Conservation (phyloP, 1,140 invertebrate genomes). For the Drosophila saltans region DNA sequence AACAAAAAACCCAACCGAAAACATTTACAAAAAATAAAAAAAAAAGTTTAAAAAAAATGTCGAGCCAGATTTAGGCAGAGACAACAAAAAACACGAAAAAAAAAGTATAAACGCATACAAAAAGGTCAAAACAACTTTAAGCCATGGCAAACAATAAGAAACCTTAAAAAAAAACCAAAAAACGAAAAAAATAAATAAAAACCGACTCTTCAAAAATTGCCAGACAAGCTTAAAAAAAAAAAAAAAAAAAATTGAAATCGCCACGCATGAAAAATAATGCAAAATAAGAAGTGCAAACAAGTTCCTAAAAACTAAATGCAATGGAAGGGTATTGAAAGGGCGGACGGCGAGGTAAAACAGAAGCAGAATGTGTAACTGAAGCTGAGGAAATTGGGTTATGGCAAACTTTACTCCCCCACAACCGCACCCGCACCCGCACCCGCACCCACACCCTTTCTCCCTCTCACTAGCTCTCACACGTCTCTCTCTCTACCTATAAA, state of each 20-base stretch:
- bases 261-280: slow-evolving; percentile 58
- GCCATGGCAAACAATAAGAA: slow-evolving; percentile 47
- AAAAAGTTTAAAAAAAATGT: neutral
- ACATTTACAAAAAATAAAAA: neutral
- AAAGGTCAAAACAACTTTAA: slow-evolving; percentile 55
- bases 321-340: neutral
- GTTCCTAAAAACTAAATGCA: slow-evolving; percentile 7
- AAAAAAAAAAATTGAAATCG: slow-evolving; percentile 67
- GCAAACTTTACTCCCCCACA: neutral
- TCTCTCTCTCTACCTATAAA: too few species aligned
- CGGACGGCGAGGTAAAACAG: neutral
- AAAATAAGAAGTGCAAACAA: slow-evolving; percentile 30
- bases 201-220: slow-evolving; percentile 61
- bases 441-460: neutral
- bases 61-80: slow-evolving; percentile 27
- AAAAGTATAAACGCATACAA: slow-evolving; percentile 15
- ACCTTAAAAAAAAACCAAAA: slow-evolving; percentile 21
- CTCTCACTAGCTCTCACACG: neutral
- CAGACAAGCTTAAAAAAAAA: slow-evolving; percentile 61
- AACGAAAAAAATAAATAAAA: slow-evolving; percentile 19
- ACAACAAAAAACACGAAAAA: slow-evolving; percentile 6
- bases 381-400: slow-evolving; percentile 7
- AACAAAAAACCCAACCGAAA: neutral
- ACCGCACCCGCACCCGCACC: neutral
- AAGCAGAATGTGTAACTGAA: neutral